These are phyloP conservation scores for Podiceps cristatus DNA, from an alignment of 2,113 vertebrate species.

Conservation along the genomic window DNA sequence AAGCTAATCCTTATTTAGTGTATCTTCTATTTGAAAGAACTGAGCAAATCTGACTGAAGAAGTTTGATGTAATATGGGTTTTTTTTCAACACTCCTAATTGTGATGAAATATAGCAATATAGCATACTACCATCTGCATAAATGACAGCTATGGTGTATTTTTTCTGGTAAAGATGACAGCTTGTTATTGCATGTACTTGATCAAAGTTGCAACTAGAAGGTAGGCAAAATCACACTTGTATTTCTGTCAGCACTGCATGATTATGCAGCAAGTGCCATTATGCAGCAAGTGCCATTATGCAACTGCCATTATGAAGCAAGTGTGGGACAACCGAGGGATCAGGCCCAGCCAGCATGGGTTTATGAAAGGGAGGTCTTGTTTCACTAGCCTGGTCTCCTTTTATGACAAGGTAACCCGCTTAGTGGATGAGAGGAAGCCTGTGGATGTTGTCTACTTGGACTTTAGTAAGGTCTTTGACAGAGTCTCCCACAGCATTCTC, in stretches of 20 bases:
- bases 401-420: no score
- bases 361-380: no score
- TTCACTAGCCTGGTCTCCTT: no score
- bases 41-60: neutral
- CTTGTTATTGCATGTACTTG: neutral
- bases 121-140: neutral
- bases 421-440: no score
- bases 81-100: neutral
- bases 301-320: no score
- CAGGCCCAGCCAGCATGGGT: no score
- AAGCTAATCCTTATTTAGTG: neutral
- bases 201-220: neutral
- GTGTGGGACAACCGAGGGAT: no score
- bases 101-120: neutral
- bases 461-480: no score
- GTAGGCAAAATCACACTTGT: neutral
- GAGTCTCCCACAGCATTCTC: no score
- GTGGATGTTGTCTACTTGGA: no score
- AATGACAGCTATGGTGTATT: neutral
- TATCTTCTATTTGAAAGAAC: neutral
- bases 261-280: neutral
- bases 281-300: no score
- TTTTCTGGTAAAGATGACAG: neutral
- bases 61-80: neutral
- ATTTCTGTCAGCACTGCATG: slow-evolving; percentile 14